Base-by-base conservation (phyloP, 1,140 invertebrate genomes). In the Paraescarpia echinospica region DNA sequence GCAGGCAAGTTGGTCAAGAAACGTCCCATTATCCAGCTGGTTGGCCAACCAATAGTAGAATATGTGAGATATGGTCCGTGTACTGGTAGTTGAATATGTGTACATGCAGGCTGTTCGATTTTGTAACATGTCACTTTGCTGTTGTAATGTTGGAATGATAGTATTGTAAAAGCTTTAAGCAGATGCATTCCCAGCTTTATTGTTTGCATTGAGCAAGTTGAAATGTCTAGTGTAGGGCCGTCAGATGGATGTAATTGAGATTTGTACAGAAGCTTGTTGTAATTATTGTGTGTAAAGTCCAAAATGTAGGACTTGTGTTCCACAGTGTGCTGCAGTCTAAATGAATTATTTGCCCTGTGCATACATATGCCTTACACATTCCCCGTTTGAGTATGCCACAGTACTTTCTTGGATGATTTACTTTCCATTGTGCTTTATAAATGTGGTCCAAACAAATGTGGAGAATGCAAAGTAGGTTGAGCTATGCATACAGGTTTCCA, bases 231-330 rank as follows among this genome's bases (percentile, higher is more conserved):
- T 22, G 12, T 77, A 41, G 41, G 2, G 59, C 59, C 8, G 59
- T 77, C 18, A 77, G 59, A 77, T 27, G 59, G 59, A 77, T 77
- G 59, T 77, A 77, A 22, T 22, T 27, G 22, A 77, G 59, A 77
- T 77, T 77, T 77, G 59, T 77, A 77, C 59, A 77, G 59, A 77
- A 77, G 59, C 59, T 77, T 77, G 59, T 77, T 77, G 59, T 77
- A 77, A 77, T 77, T 77, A 77, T 77, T 31, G 59, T 27, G 14
- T 77, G 59, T 77, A 27, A 77, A 77, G 9, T 77, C 59, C 59
- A 77, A 77, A 77, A 77, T 77, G 59, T 31, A 77, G 59, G 59
- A 31, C 59, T 77, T 77, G 59, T 77, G 59, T 77, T 77, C 2
- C 59, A 77, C 8, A 31, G 8, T 77, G 59, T 77, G 4, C 59